A percentile compares a stretch with the other conserved stretches of the same genome.
phyloP scores from a whole-genome alignment of 2,888 invertebrate species.

The Polydrusus tereticollis region DNA sequence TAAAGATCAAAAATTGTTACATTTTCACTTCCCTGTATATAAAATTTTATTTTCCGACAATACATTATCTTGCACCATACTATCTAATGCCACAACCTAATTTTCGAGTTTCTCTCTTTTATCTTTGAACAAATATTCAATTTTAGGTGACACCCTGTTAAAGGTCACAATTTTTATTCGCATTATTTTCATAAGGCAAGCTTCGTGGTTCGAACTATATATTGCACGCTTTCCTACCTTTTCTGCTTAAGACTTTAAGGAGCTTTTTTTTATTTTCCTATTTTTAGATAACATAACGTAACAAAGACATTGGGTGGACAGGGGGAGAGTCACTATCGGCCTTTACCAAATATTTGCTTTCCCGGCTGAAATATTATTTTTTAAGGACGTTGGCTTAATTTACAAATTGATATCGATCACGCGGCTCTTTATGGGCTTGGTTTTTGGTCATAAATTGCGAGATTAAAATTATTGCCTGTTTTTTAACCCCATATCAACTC shows the following conservation, averaged over 20 bases:
- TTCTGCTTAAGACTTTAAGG: background rate
- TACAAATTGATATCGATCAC: constrained; percentile 63
- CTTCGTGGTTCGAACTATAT: too few species aligned
- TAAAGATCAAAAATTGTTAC: too few species aligned
- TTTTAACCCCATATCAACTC: constrained; percentile 55
- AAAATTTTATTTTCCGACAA: too few species aligned
- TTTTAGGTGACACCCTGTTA: too few species aligned
- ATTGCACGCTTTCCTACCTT: too few species aligned
- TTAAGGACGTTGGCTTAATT: constrained; percentile 61
- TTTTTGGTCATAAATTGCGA: constrained; percentile 54
- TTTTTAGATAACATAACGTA: constrained; percentile 5
- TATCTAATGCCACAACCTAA: too few species aligned
- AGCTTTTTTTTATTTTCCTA: background rate
- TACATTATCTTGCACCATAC: too few species aligned
- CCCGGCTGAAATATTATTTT: constrained; percentile 63
- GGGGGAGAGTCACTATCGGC: constrained; percentile 55
- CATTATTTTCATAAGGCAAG: too few species aligned
- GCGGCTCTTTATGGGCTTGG: constrained; percentile 53
- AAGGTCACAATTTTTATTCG: too few species aligned
- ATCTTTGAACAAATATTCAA: too few species aligned
- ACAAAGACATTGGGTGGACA: constrained; percentile 46
- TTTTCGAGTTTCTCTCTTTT: too few species aligned
- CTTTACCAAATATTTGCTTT: constrained; percentile 62
- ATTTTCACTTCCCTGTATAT: too few species aligned
- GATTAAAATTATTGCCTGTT: constrained; percentile 55